Percentiles rank a stretch among this genome's conserved stretches.
phyloP scores from a whole-genome alignment of 2,797 vertebrate genomes.

The Propithecus deckenii region DNA sequence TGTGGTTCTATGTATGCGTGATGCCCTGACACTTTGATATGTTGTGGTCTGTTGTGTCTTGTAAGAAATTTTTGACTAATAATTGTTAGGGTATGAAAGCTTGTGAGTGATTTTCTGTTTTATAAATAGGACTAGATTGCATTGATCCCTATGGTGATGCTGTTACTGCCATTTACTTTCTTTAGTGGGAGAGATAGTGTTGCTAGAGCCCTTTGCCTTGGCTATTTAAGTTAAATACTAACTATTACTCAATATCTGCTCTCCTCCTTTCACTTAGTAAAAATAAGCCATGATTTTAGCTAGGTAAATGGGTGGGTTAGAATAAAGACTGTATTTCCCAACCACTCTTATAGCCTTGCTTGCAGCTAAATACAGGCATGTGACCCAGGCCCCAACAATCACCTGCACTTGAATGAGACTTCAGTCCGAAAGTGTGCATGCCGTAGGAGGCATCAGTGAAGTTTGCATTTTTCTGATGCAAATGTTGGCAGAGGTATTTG shows the following conservation, averaged over 20 bases:
- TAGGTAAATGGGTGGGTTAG: not conserved
- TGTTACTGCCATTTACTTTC: not conserved
- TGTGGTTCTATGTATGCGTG: not conserved
- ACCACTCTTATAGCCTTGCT: not conserved
- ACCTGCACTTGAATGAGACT: not conserved
- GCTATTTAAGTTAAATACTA: not conserved
- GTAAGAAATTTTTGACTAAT: not conserved
- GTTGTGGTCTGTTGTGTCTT: not conserved
- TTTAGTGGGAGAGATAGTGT: not conserved
- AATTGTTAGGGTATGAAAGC: not conserved
- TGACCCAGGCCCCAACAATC: not conserved
- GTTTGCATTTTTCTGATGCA: not conserved
- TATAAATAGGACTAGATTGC: not conserved
- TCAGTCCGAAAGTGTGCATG: not conserved
- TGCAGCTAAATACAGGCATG: not conserved
- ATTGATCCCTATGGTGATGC: not conserved
- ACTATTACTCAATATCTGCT: not conserved
- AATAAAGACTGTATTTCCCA: not conserved
- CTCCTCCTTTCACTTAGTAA: not conserved
- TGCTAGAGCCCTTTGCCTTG: not conserved
- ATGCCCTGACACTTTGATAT: not conserved
- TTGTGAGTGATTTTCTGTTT: not conserved
- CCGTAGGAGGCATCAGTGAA: not conserved
- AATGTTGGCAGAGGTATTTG: not conserved
- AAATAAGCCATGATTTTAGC: not conserved